phyloP scores from a whole-genome alignment of 2,797 vertebrate genomes.

The Siniperca scherzeri region DNA sequence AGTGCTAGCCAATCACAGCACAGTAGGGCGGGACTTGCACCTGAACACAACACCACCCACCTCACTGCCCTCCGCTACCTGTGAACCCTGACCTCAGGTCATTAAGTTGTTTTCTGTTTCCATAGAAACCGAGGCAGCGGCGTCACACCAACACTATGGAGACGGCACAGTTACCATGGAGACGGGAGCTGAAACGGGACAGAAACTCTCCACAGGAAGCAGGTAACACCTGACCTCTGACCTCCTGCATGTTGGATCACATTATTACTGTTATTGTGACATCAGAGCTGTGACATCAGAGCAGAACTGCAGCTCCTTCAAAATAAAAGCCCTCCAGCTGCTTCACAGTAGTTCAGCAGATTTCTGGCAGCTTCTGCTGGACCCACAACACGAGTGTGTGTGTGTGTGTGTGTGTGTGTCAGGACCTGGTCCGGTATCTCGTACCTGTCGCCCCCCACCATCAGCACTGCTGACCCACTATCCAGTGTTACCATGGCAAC shows the following conservation, averaged over 20 bases:
- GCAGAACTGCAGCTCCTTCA: not conserved
- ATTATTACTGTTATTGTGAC: conserved; percentile 1
- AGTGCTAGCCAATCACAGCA: no score
- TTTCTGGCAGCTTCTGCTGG: not conserved
- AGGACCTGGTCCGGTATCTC: conserved; percentile 90
- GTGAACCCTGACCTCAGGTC: not conserved
- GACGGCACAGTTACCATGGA: conserved; percentile 27
- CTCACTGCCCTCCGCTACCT: no score
- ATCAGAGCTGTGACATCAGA: not conserved
- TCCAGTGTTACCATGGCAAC: conserved; percentile 17
- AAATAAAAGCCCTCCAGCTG: not conserved
- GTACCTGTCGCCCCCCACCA: conserved; percentile 51
- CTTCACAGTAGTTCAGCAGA: no score
- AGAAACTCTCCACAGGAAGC: not conserved
- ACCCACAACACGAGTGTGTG: not conserved
- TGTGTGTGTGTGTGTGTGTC: conserved; percentile 34
- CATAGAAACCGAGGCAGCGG: conserved; percentile 24
- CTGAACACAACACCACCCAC: not conserved
- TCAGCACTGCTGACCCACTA: not conserved
- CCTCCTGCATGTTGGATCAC: no score
- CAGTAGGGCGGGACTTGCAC: no score
- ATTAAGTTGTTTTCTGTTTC: not conserved
- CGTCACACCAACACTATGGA: not conserved
- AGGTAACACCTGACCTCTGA: conserved; percentile 44
- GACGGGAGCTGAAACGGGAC: conserved; percentile 8